Evolutionary conservation across 2,113 vertebrate species (phyloP), one percentile per base, ranked within the genome.

Genomic region (Pseudolaguvia tuberculata): DNA sequence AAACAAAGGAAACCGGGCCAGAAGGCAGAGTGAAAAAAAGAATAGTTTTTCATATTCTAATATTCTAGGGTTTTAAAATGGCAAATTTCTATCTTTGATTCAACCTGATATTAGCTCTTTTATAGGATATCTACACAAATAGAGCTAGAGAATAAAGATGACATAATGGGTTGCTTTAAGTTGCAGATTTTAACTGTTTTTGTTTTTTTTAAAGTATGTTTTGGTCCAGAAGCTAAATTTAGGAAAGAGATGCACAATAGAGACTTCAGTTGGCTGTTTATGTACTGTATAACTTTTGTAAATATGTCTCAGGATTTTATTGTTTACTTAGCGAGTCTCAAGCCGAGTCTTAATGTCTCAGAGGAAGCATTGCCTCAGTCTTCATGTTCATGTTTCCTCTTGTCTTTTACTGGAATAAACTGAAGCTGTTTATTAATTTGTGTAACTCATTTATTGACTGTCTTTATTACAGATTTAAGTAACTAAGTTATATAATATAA

Each of bases 21-120:
- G 88, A 89, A 92, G 82, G 81, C 86, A 0, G 90, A 88, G 85
- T 92, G 65, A 86, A 42, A 5, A 42, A 5, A 42, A 5, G 9
- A 5, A 42, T 8, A 42, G 39, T 42, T 42, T 35, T 42, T 42
- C 39, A 42, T 42, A 42, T 35, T 35, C 6, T 42, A 8, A 50
- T 13, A 62, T 74, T 42, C 53, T 39, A 55, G 31, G 13, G 29
- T 13, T 23, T 42, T 5, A 31, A 50, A 23, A 62, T 23, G n/a
- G 12, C 42, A 14, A 35, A 52, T 52, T 18, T 39, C 4, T 2
- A 21, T 61, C 31, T 21, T 31, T 25, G 31, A n/a, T 74, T 42
- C 17, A 72, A 23, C 9, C 72, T 58, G 42, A 25, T 55, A 45
- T 65, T 8, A 52, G 10, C 42, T 42, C 9, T 55, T 15, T 27